These are phyloP conservation scores for Picus viridis DNA, from an alignment of 2,797 vertebrate genomes.

Conservation along the genomic window DNA sequence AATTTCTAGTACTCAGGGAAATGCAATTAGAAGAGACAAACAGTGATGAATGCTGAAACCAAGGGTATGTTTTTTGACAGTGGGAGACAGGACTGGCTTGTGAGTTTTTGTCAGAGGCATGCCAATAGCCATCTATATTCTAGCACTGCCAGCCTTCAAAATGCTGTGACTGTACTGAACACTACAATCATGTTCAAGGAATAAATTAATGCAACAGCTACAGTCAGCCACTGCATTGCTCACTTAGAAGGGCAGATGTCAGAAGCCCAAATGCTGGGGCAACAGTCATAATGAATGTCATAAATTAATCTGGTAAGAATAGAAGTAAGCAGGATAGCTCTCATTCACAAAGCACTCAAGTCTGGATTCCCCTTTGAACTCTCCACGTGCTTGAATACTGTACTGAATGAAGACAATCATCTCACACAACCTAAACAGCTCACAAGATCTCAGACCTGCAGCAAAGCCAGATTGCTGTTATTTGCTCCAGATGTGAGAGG, in stretches of 20 bases:
- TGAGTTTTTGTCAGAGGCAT: background rate
- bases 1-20: slow-evolving; percentile 46
- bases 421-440: background rate
- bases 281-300: background rate
- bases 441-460: background rate
- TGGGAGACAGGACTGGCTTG: background rate
- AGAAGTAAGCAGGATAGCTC: background rate
- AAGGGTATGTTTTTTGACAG: slow-evolving; percentile 26
- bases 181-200: background rate
- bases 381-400: background rate
- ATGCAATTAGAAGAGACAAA: slow-evolving; percentile 43
- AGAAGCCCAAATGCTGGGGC: background rate
- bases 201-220: background rate
- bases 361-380: background rate
- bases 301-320: background rate
- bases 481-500: background rate
- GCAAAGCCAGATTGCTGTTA: background rate
- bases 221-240: background rate
- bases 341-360: background rate
- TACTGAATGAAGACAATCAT: background rate
- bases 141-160: background rate
- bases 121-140: background rate
- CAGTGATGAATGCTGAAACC: slow-evolving; percentile 39
- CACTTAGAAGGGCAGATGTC: background rate
- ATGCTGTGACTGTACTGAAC: background rate